Base-by-base conservation (phyloP, 2,888 invertebrate species). In the Drosophila greeni region DNA sequence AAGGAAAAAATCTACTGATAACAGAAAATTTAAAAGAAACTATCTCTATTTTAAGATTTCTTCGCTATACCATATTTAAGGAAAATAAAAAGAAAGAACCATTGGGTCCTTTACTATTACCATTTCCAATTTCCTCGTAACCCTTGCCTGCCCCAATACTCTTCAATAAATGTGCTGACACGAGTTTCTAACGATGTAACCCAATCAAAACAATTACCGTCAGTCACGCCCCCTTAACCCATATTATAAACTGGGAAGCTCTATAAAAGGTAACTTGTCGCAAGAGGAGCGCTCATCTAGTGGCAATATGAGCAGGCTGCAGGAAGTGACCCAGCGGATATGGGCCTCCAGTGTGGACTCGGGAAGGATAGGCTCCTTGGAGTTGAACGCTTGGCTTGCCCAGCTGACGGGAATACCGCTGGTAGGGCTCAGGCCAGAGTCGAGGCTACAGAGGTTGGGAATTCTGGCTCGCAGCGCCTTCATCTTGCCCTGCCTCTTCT, bases 331-430 rank as follows among this genome's bases (percentile, higher is more conserved):
- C 14, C 61, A 62, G 20, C 64, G 31, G 6, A n/a, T 83, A 48
- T 51, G 66, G 31, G 74, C 76, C 29, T 86, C 86, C 1, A 69
- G 82, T 67, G 74, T 82, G 3, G 49, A 56, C 1, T 64, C 58
- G 20, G 86, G 86, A 5, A 61, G 23, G 36, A 68, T 85, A 14
- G 86, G 86, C 31, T 86, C 86, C 2, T 74, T 86, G 6, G 76
- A 83, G 49, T 62, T 84, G 20, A 85, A 83, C 45, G 42, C 83
- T 23, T 81, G 76, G 72, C 53, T 86, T 54, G 83, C 81, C 0
- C 83, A 86, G 16, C 33, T 77, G 24, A 64, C 70, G 16, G 86
- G 86, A 0, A 34, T 86, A 3, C 86, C 86, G 0, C 48, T 86
- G 5, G 6, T 75, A 5, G 82, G 81, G 0, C 54, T 83, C 0